A percentile compares a stretch with the other conserved stretches of the same genome.
phyloP scores from a whole-genome alignment of 2,797 vertebrate genomes.

The Halcyon smyrnensis region DNA sequence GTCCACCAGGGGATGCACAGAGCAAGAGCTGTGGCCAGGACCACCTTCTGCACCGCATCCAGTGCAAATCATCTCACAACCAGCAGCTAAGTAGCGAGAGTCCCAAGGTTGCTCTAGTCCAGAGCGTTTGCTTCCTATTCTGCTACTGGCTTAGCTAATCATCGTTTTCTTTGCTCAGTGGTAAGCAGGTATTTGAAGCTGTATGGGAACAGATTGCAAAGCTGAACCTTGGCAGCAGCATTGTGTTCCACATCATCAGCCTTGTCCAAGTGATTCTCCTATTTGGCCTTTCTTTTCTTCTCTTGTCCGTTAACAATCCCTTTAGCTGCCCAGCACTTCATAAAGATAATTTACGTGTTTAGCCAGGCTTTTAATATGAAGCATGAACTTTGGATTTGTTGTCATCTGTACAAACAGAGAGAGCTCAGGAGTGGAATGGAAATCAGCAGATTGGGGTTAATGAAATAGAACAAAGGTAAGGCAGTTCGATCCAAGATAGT shows the following conservation, averaged over 20 bases:
- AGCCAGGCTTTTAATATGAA: slow-evolving; percentile 5
- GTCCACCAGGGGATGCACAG: slow-evolving; percentile 70
- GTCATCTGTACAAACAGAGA: not conserved
- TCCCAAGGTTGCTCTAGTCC: slow-evolving; percentile 26
- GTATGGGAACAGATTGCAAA: slow-evolving; percentile 14
- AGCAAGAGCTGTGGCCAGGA: not conserved
- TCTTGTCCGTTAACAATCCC: not conserved
- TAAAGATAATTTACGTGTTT: not conserved
- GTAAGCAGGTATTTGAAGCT: slow-evolving; percentile 52
- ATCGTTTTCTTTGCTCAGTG: slow-evolving; percentile 50
- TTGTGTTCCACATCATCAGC: not conserved
- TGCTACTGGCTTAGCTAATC: slow-evolving; percentile 43
- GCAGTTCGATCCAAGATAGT: not conserved
- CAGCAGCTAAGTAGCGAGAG: not conserved
- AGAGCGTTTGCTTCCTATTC: slow-evolving; percentile 53
- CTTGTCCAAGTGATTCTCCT: not conserved
- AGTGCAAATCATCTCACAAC: not conserved
- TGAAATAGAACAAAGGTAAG: slow-evolving; percentile 11
- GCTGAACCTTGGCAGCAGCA: not conserved
- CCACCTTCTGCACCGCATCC: not conserved
- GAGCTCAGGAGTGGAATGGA: not conserved
- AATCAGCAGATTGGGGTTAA: not conserved
- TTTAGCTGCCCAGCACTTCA: not conserved
- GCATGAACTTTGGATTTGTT: not conserved
- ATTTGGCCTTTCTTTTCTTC: not conserved